Conservation (phyloP, 1,140 invertebrate genomes). For the Drosophila pseudoobscura region DNA sequence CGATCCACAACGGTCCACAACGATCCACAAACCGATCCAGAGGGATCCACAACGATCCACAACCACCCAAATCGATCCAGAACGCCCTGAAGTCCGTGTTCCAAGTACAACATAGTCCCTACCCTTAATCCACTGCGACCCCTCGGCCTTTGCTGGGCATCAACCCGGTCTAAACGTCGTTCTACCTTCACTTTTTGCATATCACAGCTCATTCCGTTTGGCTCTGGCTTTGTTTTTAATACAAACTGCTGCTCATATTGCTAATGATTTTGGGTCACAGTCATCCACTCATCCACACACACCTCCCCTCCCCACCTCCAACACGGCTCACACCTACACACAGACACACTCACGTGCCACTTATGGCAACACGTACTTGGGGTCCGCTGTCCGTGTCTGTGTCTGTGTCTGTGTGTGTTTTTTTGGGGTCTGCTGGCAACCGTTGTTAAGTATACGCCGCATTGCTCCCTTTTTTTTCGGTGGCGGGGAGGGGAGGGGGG, state of each 20-base stretch:
- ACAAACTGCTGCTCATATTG: constrained; percentile 81
- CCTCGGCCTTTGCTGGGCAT: neutral
- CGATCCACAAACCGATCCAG: too few relatives aligned
- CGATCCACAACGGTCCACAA: too few relatives aligned
- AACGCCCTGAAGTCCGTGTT: too few relatives aligned
- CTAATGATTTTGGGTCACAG: constrained; percentile 79
- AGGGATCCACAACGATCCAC: too few relatives aligned
- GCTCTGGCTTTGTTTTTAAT: constrained; percentile 70
- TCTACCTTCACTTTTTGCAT: constrained; percentile 48
- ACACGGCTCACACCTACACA: constrained; percentile 22
- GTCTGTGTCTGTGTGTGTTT: neutral
- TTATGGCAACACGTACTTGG: constrained; percentile 68
- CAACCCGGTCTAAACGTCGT: neutral
- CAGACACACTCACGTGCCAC: constrained; percentile 52
- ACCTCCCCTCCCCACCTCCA: constrained; percentile 15
- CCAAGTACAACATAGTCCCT: too few relatives aligned
- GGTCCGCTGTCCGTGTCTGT: constrained; percentile 22
- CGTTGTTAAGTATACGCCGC: constrained; percentile 57
- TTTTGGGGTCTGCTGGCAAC: constrained; percentile 7
- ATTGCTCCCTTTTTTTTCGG: constrained; percentile 31
- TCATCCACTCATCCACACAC: constrained; percentile 62
- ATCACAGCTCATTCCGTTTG: constrained; percentile 58
- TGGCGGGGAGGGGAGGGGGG: neutral
- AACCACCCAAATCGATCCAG: too few relatives aligned
- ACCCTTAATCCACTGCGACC: too few relatives aligned